phyloP scores from a whole-genome alignment of 2,888 invertebrate genomes.

The Yponomeuta evonymella region DNA sequence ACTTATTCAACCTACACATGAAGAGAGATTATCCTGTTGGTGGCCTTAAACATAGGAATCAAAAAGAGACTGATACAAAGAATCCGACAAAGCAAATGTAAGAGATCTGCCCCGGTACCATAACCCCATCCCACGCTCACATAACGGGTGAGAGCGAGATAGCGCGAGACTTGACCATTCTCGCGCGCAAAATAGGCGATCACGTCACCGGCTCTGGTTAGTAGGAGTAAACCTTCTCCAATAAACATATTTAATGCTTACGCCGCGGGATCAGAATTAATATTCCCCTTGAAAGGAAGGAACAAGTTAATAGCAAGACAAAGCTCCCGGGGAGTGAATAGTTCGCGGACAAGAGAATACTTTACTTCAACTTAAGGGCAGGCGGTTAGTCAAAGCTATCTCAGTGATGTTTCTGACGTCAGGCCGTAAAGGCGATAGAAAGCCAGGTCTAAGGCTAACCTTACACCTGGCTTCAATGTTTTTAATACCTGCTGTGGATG shows the following conservation, averaged over 20 bases:
- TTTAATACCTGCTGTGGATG: no score
- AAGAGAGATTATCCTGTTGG: neutral
- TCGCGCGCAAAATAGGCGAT: no score
- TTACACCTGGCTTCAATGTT: no score
- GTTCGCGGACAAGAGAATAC: constrained; percentile 8
- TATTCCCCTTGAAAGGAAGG: constrained; percentile 2
- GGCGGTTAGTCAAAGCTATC: neutral
- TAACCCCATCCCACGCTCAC: no score
- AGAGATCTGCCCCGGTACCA: no score
- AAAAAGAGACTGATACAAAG: no score
- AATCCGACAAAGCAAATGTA: no score
- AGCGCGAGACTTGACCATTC: no score
- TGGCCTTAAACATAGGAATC: no score
- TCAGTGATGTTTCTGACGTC: neutral
- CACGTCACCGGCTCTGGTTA: neutral
- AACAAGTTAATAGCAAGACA: constrained; percentile 7
- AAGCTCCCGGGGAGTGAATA: neutral
- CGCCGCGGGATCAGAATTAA: constrained; percentile 5
- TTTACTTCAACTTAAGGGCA: constrained; percentile 7
- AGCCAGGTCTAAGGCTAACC: neutral
- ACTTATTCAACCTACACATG: neutral
- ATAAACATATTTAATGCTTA: neutral
- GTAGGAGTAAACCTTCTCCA: neutral
- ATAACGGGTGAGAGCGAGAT: no score
- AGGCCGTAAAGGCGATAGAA: neutral